These are phyloP conservation scores for Mimumesa dahlbomi DNA, from an alignment of 2,888 invertebrate species.

Conservation along the genomic window DNA sequence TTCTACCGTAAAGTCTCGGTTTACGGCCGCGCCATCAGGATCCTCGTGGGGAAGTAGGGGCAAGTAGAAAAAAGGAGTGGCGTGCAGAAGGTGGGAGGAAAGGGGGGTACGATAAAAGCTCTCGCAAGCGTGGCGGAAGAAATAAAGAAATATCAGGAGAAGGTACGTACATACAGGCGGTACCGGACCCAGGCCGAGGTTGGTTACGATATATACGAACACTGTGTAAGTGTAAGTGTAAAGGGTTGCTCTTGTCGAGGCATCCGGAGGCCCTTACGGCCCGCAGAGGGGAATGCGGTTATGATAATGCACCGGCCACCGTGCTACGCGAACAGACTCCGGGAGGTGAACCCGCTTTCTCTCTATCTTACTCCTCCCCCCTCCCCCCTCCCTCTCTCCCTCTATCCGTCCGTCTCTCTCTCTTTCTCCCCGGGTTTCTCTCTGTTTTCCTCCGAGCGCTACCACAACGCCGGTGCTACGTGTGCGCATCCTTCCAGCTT, in stretches of 20 bases:
- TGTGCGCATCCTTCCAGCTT: conserved; percentile 12
- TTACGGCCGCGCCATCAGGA: neutral
- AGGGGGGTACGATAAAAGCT: conserved; percentile 9
- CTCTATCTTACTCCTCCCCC: too few species aligned
- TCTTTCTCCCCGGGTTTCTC: too few species aligned
- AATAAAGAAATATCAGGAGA: conserved; percentile 61
- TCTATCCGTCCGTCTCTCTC: conserved; percentile 23
- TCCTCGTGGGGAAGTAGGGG: neutral
- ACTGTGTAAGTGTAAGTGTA: conserved; percentile 57
- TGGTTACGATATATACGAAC: too few species aligned
- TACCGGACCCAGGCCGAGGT: conserved; percentile 34
- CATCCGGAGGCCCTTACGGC: conserved; percentile 66
- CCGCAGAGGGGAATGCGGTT: conserved; percentile 77
- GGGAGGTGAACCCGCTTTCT: conserved; percentile 62
- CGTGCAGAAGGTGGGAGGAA: neutral
- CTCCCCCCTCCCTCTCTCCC: conserved; percentile 25
- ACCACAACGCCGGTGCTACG: conserved; percentile 4
- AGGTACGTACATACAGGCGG: neutral
- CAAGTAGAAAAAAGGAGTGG: too few species aligned
- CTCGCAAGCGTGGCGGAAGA: conserved; percentile 30
- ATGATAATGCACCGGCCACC: conserved; percentile 79
- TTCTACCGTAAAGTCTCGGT: neutral
- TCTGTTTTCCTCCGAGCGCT: too few species aligned
- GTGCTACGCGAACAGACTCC: conserved; percentile 75
- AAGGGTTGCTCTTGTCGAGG: conserved; percentile 70